phyloP scores from a whole-genome alignment of 2,888 invertebrate genomes.

The Cyclophora albipunctata region DNA sequence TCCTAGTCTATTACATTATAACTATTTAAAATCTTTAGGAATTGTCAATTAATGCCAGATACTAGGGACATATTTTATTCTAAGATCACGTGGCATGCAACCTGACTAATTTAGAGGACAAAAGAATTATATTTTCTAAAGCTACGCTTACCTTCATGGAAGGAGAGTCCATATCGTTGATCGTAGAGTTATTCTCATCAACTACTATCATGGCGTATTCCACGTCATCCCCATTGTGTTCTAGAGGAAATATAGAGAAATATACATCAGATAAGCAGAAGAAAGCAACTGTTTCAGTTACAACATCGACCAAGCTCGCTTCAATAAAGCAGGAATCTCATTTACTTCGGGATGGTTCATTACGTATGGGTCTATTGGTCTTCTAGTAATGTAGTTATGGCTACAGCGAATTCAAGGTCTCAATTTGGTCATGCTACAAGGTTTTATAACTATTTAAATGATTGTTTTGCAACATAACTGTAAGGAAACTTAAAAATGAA shows the following conservation, averaged over 20 bases:
- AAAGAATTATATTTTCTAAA: too few species aligned
- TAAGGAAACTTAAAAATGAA: slow-evolving; percentile 41
- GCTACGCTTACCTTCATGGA: slow-evolving; percentile 84
- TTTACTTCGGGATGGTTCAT: slow-evolving; percentile 6
- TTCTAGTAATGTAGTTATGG: not conserved
- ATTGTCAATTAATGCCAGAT: too few species aligned
- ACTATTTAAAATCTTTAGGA: too few species aligned
- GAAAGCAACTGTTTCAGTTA: slow-evolving; percentile 14
- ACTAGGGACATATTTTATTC: too few species aligned
- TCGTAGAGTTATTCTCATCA: slow-evolving; percentile 90
- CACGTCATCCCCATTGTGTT: slow-evolving; percentile 82
- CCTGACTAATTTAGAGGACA: too few species aligned
- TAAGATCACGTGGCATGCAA: too few species aligned
- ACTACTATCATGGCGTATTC: slow-evolving; percentile 93
- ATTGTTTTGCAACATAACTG: slow-evolving; percentile 60
- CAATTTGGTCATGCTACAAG: slow-evolving; percentile 19
- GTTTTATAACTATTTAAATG: slow-evolving; percentile 19
- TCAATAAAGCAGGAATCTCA: slow-evolving; percentile 44
- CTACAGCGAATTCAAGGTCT: slow-evolving; percentile 5
- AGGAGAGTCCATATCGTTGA: slow-evolving; percentile 88
- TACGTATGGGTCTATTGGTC: slow-evolving; percentile 11
- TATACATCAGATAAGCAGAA: slow-evolving; percentile 6
- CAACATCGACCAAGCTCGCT: slow-evolving; percentile 63
- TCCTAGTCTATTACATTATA: too few species aligned
- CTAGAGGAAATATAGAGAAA: slow-evolving; percentile 36